A percentile compares a stretch with the other conserved stretches of the same genome.
Evolutionary conservation across 2,113 vertebrate genomes (phyloP).

Genomic region (Centrocercus urophasianus): DNA sequence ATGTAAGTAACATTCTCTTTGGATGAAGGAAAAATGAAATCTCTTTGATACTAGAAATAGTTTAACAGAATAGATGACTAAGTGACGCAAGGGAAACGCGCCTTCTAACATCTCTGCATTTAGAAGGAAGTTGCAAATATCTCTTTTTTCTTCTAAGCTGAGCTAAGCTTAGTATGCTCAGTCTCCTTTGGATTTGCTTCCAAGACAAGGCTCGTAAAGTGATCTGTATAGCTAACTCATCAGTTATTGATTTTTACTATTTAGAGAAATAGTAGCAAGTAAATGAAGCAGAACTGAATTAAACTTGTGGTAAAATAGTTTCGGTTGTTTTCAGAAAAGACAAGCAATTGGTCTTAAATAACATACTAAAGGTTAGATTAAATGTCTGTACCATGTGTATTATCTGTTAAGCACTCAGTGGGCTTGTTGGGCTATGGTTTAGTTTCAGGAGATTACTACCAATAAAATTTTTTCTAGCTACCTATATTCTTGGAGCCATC

Average conservation of each 20-base stretch:
- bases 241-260: not conserved
- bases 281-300: constrained; percentile 28
- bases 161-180: not conserved
- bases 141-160: not conserved
- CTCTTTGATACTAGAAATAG: not conserved
- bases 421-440: not conserved
- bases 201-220: not conserved
- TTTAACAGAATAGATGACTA: not conserved
- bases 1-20: not conserved
- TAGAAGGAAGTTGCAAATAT: not conserved
- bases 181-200: not conserved
- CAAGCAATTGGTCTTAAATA: not conserved
- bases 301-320: constrained; percentile 36
- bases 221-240: constrained; percentile 33
- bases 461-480: not conserved
- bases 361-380: too few relatives aligned
- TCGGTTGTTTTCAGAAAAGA: not conserved
- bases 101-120: not conserved
- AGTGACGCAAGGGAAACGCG: not conserved
- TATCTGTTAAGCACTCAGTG: not conserved
- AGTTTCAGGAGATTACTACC: not conserved
- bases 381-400: not conserved
- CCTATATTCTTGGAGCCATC: not conserved
- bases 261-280: not conserved
- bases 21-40: not conserved